phyloP scores from a whole-genome alignment of 2,113 vertebrate species.

The Centropus unirufus region DNA sequence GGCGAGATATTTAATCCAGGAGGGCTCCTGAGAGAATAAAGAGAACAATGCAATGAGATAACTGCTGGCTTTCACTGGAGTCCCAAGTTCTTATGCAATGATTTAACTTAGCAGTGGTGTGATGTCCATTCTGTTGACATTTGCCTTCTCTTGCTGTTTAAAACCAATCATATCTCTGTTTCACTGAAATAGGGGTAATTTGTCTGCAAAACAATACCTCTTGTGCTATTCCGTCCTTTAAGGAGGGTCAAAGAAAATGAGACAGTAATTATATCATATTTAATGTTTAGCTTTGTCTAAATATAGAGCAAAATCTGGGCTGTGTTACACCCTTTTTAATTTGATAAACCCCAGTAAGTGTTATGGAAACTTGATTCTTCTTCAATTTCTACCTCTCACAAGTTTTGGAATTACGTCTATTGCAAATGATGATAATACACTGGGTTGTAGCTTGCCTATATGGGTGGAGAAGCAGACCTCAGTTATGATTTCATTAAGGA shows the following conservation, averaged over 20 bases:
- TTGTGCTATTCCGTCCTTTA: constrained; percentile 11
- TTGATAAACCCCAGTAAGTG: neutral
- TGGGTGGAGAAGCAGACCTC: neutral
- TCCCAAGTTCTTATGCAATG: neutral
- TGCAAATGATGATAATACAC: neutral
- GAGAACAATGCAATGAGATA: neutral
- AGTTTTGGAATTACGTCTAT: neutral
- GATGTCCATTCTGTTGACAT: neutral
- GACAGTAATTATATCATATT: neutral
- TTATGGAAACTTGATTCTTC: neutral
- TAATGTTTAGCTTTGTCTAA: neutral
- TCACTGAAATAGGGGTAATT: neutral
- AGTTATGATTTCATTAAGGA: neutral
- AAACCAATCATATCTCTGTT: neutral
- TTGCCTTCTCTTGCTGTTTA: neutral
- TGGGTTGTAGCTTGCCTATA: neutral
- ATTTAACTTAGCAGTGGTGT: neutral
- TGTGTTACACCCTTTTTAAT: neutral
- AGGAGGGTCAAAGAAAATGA: neutral
- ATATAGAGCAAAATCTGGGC: neutral
- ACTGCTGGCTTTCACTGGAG: neutral
- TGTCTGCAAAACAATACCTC: constrained; percentile 19
- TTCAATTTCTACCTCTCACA: neutral
- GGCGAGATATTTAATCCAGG: neutral
- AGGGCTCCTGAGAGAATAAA: neutral